Evolutionary conservation across 2,888 invertebrate genomes (phyloP), one percentile per base, ranked within the genome.

Genomic region (Ypsolopha sequella): DNA sequence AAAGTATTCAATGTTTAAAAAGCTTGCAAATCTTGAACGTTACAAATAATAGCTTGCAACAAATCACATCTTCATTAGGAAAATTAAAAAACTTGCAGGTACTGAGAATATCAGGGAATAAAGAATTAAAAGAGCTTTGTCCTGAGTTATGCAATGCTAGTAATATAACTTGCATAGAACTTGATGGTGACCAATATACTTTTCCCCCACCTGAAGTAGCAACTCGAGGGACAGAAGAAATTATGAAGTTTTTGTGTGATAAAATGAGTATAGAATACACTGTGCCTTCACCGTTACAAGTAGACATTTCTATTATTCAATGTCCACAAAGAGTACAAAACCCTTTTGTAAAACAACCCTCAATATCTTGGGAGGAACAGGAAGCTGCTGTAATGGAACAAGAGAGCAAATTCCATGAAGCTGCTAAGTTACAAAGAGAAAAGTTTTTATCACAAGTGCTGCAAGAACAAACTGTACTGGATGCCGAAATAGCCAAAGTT

Each of bases 21-120:
- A 88, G 88, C 58, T 84, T 95, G 56, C 87, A 88, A 71, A 78
- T 91, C 58, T 78, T 95, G 54, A 91, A 95, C 87, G 75, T 92
- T 38, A 92, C 94, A 36, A 87, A 88, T 61, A 95, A 95, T 78
- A 87, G 84, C 60, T 76, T 95, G 48, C 90, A 88, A 67, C 74
- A 73, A 54, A 73, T 94, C 57, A 92, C 93, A 52, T 82, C 89
- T 39, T 76, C 86, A 53, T 70, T 94, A 41, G 92, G 92, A 50
- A 81, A 89, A 58, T 79, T 95, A 59, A 86, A 78, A 58, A 86
- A 80, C 56, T 80, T 95, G 52, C 87, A 81, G 56, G 87, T 80
- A 59, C 76, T 95, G 41, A 89, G 90, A 64, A 66, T 94, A 48
- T 85, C 82, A 60, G 77, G 85, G 46, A 93, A 93, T 76, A 75